Percentiles rank a stretch among this genome's conserved stretches.
Conservation (phyloP, 1,140 invertebrate species). For the Tetragonula clypearis region DNA sequence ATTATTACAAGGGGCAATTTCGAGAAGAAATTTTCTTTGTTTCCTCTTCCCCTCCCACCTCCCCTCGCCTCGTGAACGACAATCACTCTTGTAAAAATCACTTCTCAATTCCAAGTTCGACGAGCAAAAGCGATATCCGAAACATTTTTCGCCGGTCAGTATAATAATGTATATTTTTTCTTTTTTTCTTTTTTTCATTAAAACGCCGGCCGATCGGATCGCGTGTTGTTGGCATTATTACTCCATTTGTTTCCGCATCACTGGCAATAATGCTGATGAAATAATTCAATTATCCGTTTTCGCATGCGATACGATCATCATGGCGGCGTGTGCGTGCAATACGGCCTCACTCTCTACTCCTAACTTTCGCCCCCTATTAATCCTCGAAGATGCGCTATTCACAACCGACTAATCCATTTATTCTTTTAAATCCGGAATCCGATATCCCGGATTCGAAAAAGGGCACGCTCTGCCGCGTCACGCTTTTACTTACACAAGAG, state of each 20-base stretch:
- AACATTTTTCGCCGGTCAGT: neutral
- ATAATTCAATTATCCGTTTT: constrained; percentile 57
- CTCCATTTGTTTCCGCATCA: constrained; percentile 61
- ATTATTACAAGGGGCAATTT: neutral
- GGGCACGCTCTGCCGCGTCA: constrained; percentile 6
- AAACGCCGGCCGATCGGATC: constrained; percentile 52
- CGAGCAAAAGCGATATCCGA: neutral
- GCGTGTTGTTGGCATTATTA: constrained; percentile 47
- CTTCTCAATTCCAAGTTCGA: neutral
- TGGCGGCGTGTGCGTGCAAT: neutral
- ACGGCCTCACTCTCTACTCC: neutral
- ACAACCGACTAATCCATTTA: constrained; percentile 43
- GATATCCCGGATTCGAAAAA: constrained; percentile 37
- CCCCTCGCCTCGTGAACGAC: neutral
- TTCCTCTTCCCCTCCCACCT: too few species aligned
- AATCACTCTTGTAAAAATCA: neutral
- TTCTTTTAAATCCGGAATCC: constrained; percentile 51
- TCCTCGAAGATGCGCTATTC: constrained; percentile 49
- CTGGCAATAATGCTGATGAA: constrained; percentile 47
- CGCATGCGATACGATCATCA: constrained; percentile 36
- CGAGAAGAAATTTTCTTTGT: neutral
- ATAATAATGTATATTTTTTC: constrained; percentile 28
- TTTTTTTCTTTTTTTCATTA: neutral
- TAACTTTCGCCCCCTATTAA: constrained; percentile 37
- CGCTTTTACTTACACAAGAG: constrained; percentile 36